These are phyloP conservation scores for Aproaerema taeniolella DNA, from an alignment of 2,888 invertebrate genomes.

Conservation along the genomic window DNA sequence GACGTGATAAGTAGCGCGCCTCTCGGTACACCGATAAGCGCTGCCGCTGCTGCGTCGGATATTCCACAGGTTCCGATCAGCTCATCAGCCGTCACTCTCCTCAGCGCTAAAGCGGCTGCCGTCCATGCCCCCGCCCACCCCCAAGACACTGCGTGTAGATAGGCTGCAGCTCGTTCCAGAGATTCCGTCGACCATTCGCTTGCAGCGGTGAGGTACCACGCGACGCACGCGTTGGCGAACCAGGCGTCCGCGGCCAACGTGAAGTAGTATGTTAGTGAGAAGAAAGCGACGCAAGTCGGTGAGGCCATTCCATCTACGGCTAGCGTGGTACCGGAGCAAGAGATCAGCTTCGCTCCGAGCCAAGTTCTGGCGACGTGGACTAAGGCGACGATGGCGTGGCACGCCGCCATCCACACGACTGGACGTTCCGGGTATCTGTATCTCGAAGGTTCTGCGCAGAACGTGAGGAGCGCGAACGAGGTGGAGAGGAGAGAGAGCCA, in stretches of 20 bases:
- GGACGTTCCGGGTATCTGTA: conserved; percentile 96
- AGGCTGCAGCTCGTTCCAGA: conserved; percentile 89
- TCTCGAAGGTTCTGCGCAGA: conserved; percentile 91
- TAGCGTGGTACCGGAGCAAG: conserved; percentile 52
- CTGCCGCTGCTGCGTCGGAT: conserved; percentile 75
- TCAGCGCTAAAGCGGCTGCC: conserved; percentile 87
- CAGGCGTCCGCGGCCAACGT: conserved; percentile 88
- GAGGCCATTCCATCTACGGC: conserved; percentile 71
- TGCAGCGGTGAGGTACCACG: conserved; percentile 93
- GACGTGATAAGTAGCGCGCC: conserved; percentile 81
- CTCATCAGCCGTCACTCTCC: conserved; percentile 87
- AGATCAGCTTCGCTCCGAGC: conserved; percentile 58
- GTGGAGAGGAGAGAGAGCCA: conserved; percentile 89
- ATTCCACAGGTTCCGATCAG: conserved; percentile 91
- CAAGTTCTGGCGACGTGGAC: conserved; percentile 84
- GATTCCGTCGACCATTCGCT: conserved; percentile 97
- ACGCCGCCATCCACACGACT: conserved; percentile 91
- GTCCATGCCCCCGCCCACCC: conserved; percentile 91
- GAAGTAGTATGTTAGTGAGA: conserved; percentile 86
- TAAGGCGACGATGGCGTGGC: conserved; percentile 88
- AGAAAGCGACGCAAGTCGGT: conserved; percentile 83
- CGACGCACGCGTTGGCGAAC: conserved; percentile 92
- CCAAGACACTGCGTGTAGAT: conserved; percentile 93
- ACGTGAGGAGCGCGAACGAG: conserved; percentile 89
- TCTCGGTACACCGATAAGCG: conserved; percentile 79